Conservation (phyloP, 2,797 vertebrate genomes). For the Lepilemur ruficaudatus region DNA sequence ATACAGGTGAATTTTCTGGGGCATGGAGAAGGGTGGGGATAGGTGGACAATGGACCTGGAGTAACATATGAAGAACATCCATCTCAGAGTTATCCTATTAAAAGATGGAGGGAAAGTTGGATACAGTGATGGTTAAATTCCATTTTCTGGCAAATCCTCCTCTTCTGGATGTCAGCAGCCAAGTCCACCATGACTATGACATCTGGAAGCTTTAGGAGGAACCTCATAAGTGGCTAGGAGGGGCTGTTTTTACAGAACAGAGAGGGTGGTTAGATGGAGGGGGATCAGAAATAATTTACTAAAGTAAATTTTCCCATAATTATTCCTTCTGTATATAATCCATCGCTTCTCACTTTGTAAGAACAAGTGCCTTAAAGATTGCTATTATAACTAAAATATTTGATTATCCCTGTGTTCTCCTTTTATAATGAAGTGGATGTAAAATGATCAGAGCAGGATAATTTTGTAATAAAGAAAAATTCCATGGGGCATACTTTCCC, state of each 20-base stretch:
- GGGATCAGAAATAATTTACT: conserved; percentile 34
- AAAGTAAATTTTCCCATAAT: conserved; percentile 44
- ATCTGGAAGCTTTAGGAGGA: not conserved
- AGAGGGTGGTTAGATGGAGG: not conserved
- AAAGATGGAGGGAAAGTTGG: not conserved
- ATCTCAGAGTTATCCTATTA: not conserved
- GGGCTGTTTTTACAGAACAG: not conserved
- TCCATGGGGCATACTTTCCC: conserved; percentile 58
- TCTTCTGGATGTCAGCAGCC: not conserved
- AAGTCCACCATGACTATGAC: not conserved
- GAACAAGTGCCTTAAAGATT: conserved; percentile 58
- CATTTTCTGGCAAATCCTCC: not conserved
- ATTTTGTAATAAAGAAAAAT: conserved; percentile 75
- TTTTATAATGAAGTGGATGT: conserved; percentile 61
- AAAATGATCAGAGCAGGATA: conserved; percentile 65
- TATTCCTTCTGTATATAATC: not conserved
- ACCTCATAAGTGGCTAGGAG: not conserved
- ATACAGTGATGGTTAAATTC: not conserved
- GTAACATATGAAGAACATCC: not conserved
- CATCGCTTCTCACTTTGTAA: conserved; percentile 34
- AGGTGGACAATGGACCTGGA: not conserved
- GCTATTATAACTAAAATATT: conserved; percentile 52
- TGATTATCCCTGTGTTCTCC: conserved; percentile 56
- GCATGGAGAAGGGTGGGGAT: not conserved
- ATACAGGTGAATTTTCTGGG: not conserved